Percentiles rank a stretch among this genome's conserved stretches.
Conservation (phyloP, 2,888 invertebrate genomes). For the Gymnosoma rotundatum region DNA sequence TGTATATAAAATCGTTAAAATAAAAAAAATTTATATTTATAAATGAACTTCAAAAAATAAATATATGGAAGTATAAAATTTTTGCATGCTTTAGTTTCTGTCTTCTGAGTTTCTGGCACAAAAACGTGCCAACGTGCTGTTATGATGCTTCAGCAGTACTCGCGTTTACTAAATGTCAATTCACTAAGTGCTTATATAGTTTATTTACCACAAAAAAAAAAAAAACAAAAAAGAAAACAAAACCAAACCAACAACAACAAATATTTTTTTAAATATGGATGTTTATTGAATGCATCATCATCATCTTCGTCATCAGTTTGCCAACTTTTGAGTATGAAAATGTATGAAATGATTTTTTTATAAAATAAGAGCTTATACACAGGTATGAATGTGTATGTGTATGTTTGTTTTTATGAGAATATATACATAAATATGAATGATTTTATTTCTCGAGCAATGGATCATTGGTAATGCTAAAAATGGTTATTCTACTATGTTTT, state of each 20-base stretch:
- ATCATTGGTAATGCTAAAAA: conserved; percentile 52
- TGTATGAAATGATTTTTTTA: conserved; percentile 22
- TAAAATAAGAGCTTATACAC: neutral
- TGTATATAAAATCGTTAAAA: conserved; percentile 20
- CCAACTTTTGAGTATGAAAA: conserved; percentile 16
- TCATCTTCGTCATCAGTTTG: conserved; percentile 20
- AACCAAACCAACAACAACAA: conserved; percentile 17
- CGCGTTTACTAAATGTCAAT: conserved; percentile 69
- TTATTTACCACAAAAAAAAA: conserved; percentile 43
- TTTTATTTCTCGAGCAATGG: conserved; percentile 62
- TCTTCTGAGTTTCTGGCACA: conserved; percentile 67
- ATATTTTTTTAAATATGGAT: conserved; percentile 9
- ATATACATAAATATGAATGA: conserved; percentile 8
- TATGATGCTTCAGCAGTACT: conserved; percentile 63
- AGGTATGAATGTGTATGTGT: too few relatives aligned
- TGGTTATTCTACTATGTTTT: conserved; percentile 10
- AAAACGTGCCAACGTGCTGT: conserved; percentile 70
- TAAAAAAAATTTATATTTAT: conserved; percentile 3
- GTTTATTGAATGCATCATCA: conserved; percentile 41
- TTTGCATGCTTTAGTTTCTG: conserved; percentile 70
- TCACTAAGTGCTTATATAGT: conserved; percentile 68
- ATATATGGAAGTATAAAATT: conserved; percentile 48
- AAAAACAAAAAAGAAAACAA: conserved; percentile 8
- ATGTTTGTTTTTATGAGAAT: conserved; percentile 3
- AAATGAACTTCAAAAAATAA: conserved; percentile 43